These are phyloP conservation scores for Phoeniculus purpureus DNA, from an alignment of 2,797 vertebrate genomes.

Conservation along the genomic window DNA sequence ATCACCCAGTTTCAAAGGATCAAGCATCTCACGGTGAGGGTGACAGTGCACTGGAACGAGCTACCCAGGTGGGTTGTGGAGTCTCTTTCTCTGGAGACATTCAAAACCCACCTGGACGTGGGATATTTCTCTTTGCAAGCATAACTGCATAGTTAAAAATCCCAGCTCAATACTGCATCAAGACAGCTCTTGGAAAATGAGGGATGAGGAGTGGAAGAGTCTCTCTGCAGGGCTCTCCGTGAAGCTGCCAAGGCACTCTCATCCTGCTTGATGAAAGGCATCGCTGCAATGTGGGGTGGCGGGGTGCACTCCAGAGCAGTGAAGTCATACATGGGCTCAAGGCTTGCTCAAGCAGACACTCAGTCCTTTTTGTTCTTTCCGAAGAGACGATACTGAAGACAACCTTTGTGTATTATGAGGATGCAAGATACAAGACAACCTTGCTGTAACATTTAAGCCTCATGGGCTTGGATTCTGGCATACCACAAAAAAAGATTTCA, in stretches of 20 bases:
- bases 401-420: background rate
- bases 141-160: slow-evolving; percentile 6
- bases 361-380: background rate
- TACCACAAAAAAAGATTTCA: background rate
- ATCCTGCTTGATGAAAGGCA: background rate
- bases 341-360: background rate
- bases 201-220: background rate
- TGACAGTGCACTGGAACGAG: too few relatives aligned
- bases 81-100: background rate
- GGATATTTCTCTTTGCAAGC: background rate
- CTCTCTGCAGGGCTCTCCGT: background rate
- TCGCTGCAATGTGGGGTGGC: background rate
- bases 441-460: background rate
- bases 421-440: background rate
- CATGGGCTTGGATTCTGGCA: background rate
- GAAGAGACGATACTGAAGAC: background rate
- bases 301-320: background rate
- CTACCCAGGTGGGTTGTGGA: too few relatives aligned
- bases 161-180: background rate
- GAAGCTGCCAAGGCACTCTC: background rate
- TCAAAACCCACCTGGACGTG: background rate
- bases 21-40: too few relatives aligned
- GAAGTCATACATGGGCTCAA: background rate
- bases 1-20: background rate
- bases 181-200: background rate